phyloP scores from a whole-genome alignment of 2,113 vertebrate genomes.

The Egretta garzetta region DNA sequence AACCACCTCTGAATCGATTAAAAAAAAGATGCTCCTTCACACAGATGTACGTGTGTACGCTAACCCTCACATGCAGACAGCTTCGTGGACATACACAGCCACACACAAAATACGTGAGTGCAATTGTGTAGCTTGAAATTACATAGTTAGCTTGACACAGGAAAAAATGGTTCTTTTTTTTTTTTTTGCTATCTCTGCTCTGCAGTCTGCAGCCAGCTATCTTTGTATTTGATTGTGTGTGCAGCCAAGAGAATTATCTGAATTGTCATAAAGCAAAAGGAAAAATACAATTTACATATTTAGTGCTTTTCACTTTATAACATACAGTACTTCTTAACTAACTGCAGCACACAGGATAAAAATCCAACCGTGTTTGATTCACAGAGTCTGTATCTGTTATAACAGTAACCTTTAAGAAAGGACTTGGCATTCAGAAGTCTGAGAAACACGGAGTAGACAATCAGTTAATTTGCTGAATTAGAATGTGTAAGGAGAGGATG shows the following conservation, averaged over 20 bases:
- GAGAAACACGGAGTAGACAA: conserved; percentile 30
- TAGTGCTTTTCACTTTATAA: conserved; percentile 71
- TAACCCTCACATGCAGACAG: background rate
- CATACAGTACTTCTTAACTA: conserved; percentile 67
- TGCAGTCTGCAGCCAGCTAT: conserved; percentile 75
- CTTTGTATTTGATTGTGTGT: conserved; percentile 77
- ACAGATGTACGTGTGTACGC: background rate
- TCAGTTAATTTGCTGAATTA: conserved; percentile 59
- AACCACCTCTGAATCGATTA: background rate
- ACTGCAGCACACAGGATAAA: conserved; percentile 56
- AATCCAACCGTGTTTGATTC: conserved; percentile 65
- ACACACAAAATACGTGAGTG: background rate
- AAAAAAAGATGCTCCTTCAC: background rate
- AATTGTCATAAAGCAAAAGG: conserved; percentile 73
- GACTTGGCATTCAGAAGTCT: background rate
- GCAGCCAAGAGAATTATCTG: conserved; percentile 75
- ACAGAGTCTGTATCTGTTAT: conserved; percentile 42
- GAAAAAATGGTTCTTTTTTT: conserved; percentile 68
- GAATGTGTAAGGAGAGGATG: background rate
- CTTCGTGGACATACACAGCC: background rate
- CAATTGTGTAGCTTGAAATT: conserved; percentile 59
- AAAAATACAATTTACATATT: conserved; percentile 82
- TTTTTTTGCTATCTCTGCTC: conserved; percentile 74
- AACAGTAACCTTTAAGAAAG: conserved; percentile 64
- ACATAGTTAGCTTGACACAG: conserved; percentile 66